These are phyloP conservation scores for Stomatorhinus ivindoensis DNA, from an alignment of 2,113 vertebrate genomes.

Conservation along the genomic window DNA sequence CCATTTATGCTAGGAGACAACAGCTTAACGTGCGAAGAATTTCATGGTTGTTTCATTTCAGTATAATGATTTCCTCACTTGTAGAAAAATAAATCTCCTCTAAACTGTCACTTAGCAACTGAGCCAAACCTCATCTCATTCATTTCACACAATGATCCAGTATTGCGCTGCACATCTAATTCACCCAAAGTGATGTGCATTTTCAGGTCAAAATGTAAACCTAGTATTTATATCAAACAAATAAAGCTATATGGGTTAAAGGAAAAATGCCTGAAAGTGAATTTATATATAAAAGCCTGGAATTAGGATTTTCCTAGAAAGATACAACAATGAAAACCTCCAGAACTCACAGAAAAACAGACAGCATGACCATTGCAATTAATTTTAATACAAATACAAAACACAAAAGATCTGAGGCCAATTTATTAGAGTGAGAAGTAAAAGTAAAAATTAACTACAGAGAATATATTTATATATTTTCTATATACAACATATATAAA, in stretches of 20 bases:
- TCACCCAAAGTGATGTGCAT: neutral
- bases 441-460: constrained; percentile 69
- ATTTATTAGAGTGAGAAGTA: constrained; percentile 79
- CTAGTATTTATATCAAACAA: neutral
- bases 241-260: neutral
- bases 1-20: neutral
- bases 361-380: neutral
- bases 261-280: neutral
- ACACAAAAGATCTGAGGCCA: constrained; percentile 48
- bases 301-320: neutral
- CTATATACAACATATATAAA: constrained; percentile 34
- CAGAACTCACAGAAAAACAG: neutral
- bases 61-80: neutral
- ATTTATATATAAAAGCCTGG: neutral
- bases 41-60: neutral
- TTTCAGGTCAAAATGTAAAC: neutral
- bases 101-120: neutral
- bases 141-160: neutral
- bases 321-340: neutral
- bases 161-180: neutral
- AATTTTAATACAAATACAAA: constrained; percentile 2
- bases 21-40: neutral
- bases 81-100: neutral
- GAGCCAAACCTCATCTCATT: neutral
- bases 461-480: constrained; percentile 43